Conservation (phyloP, 2,888 invertebrate genomes). For the Acanthosepion pharaonis region DNA sequence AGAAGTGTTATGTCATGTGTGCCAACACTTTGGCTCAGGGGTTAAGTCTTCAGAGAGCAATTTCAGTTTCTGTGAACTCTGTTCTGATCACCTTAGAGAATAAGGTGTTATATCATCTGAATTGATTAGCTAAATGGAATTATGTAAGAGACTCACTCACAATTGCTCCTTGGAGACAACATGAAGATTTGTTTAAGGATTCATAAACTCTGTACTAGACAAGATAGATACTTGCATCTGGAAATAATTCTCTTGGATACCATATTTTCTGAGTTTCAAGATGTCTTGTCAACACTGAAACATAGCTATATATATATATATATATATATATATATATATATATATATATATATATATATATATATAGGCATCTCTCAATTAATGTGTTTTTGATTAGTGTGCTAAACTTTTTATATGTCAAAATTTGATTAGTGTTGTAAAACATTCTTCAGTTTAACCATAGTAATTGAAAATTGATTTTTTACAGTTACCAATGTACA, state of each 20-base stretch:
- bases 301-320: no score
- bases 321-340: no score
- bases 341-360: no score
- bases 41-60: not conserved
- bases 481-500: no score
- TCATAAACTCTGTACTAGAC: not conserved
- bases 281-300: no score
- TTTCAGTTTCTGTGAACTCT: not conserved
- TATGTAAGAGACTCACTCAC: not conserved
- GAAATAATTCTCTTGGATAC: not conserved
- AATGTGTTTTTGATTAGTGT: no score
- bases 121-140: not conserved
- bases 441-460: no score
- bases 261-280: not conserved
- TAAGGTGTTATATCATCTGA: not conserved
- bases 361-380: no score
- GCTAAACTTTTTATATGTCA: no score
- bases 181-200: not conserved
- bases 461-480: no score
- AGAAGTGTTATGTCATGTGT: not conserved
- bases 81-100: conserved; percentile 1
- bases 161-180: not conserved
- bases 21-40: not conserved
- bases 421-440: no score
- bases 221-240: not conserved